Evolutionary conservation across 2,113 vertebrate genomes (phyloP).

Genomic region (Thryonomys swinderianus): DNA sequence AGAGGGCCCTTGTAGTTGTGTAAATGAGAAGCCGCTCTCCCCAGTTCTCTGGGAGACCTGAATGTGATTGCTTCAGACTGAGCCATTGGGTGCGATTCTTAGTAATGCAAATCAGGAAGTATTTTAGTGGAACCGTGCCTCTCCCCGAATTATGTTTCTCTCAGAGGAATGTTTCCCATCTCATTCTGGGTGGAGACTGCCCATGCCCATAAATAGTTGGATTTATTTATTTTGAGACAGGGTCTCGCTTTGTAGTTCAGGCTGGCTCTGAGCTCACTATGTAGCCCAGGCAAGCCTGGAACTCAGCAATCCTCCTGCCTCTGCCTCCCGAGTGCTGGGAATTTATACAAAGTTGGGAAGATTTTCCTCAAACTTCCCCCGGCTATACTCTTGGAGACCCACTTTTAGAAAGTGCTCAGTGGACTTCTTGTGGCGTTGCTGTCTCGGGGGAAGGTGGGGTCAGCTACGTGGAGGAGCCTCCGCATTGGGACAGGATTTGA

Average conservation of each 20-base stretch:
- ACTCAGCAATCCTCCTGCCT: no score
- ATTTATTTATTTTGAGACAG: no score
- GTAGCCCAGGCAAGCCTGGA: no score
- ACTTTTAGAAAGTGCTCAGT: not conserved
- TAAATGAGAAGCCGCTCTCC: constrained; percentile 62
- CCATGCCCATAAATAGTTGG: not conserved
- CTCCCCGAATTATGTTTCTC: constrained; percentile 62
- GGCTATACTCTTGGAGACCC: not conserved
- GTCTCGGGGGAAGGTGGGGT: not conserved
- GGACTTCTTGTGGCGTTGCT: not conserved
- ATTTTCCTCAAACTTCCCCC: not conserved
- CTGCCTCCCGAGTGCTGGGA: no score
- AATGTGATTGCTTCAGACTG: constrained; percentile 24
- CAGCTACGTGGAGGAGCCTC: not conserved
- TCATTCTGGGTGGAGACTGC: constrained; percentile 53
- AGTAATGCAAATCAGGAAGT: constrained; percentile 73
- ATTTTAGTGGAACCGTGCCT: constrained; percentile 30
- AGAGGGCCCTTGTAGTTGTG: constrained; percentile 66
- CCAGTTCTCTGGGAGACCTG: constrained; percentile 3
- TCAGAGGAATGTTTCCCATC: constrained; percentile 68
- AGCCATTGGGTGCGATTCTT: constrained; percentile 13
- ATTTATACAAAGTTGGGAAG: not conserved
- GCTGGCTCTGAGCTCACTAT: no score
- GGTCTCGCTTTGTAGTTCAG: no score
- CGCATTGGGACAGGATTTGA: not conserved